Evolutionary conservation across 1,140 invertebrate genomes (phyloP).

Genomic region (Teleogryllus occipitalis): DNA sequence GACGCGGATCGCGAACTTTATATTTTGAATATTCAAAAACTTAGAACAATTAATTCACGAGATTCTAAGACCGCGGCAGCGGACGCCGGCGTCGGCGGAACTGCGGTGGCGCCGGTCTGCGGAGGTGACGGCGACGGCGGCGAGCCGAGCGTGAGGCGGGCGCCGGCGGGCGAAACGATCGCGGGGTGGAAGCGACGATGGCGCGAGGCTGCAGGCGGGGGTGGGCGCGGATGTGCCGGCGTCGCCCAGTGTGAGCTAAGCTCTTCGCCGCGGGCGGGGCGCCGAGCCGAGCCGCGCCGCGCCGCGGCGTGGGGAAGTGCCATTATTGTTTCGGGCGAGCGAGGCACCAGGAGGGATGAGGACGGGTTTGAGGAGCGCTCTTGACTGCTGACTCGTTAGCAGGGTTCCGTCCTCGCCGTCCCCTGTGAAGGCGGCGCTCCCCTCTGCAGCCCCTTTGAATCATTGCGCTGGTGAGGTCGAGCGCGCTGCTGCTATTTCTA

Average conservation of each 20-base stretch:
- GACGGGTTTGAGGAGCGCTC: not conserved
- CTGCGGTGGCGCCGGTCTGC: too few relatives aligned
- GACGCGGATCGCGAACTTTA: not conserved
- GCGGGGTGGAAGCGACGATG: too few relatives aligned
- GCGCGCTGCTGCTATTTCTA: not conserved
- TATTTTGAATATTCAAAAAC: conserved; percentile 1
- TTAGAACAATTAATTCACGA: not conserved
- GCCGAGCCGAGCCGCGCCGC: too few relatives aligned
- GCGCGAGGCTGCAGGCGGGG: too few relatives aligned
- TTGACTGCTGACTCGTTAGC: not conserved
- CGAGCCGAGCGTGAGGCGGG: too few relatives aligned
- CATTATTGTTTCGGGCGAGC: too few relatives aligned
- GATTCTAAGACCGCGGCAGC: not conserved
- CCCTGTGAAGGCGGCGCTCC: not conserved
- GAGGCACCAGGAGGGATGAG: not conserved
- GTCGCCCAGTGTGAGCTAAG: too few relatives aligned
- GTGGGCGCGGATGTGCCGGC: too few relatives aligned
- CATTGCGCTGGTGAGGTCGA: not conserved
- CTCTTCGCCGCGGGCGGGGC: too few relatives aligned
- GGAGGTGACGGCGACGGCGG: not conserved
- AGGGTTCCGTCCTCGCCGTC: not conserved
- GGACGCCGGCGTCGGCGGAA: too few relatives aligned
- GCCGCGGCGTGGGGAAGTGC: too few relatives aligned
- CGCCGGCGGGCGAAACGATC: too few relatives aligned
- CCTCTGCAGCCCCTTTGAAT: not conserved